A percentile compares a stretch with the other conserved stretches of the same genome.
Conservation (phyloP, 2,797 vertebrate species). For the Melanotaenia maccullochi region DNA sequence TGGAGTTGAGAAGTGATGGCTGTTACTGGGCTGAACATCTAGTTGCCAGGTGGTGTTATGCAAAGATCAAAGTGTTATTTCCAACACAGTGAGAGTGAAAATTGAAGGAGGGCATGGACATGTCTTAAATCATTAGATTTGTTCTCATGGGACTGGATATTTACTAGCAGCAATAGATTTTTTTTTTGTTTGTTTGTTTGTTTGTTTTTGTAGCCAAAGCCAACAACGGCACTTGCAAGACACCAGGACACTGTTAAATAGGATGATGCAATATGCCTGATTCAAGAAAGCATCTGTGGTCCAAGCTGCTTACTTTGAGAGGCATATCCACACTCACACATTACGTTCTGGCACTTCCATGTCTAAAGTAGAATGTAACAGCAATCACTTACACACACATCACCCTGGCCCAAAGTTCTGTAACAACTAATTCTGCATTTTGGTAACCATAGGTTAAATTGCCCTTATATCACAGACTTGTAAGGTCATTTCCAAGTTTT, state of each 20-base stretch:
- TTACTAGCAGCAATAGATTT: not conserved
- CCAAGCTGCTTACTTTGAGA: conserved; percentile 37
- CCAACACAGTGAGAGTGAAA: conserved; percentile 4
- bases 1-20: conserved; percentile 43
- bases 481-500: conserved; percentile 6
- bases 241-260: conserved; percentile 11
- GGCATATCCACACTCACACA: conserved; percentile 27
- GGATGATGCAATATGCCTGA: conserved; percentile 26
- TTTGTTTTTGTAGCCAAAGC: not conserved
- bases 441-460: conserved; percentile 5
- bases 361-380: conserved; percentile 13
- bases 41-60: conserved; percentile 27
- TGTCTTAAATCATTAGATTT: conserved; percentile 8
- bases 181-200: not conserved
- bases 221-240: not conserved
- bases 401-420: not conserved
- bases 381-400: not conserved
- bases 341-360: conserved; percentile 28
- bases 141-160: not conserved
- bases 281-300: conserved; percentile 51
- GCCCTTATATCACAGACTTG: not conserved
- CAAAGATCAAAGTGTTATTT: conserved; percentile 35
- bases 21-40: conserved; percentile 33
- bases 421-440: conserved; percentile 2
- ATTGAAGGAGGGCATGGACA: not conserved